Percentiles rank a stretch among this genome's conserved stretches.
These are phyloP conservation scores for Agrypnus murinus DNA, from an alignment of 2,888 invertebrate genomes.

Conservation along the genomic window DNA sequence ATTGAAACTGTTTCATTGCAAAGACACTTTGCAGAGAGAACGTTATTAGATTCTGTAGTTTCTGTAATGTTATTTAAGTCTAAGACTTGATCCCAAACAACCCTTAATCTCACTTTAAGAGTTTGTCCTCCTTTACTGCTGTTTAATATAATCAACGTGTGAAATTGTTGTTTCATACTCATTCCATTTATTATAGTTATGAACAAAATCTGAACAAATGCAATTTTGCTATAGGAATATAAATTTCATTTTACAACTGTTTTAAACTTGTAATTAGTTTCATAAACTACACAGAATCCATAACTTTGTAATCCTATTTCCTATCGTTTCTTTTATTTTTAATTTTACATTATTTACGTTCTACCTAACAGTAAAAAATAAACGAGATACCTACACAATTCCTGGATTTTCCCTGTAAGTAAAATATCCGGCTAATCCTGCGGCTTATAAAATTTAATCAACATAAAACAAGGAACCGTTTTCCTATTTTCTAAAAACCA, in stretches of 20 bases:
- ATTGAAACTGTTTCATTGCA: too few species aligned
- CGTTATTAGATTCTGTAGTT: too few species aligned
- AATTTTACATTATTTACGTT: too few species aligned
- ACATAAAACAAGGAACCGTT: slow-evolving; percentile 31
- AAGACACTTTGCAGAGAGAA: too few species aligned
- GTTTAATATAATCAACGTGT: slow-evolving; percentile 2
- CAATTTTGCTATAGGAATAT: too few species aligned
- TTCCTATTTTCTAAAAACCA: slow-evolving; percentile 27
- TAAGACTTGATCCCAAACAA: slow-evolving; percentile 2
- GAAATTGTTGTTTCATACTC: background rate
- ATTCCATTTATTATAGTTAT: background rate
- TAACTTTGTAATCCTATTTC: too few species aligned
- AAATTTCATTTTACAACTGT: too few species aligned
- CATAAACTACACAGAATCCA: too few species aligned
- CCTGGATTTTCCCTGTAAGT: background rate
- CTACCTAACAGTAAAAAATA: too few species aligned
- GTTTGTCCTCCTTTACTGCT: slow-evolving; percentile 8
- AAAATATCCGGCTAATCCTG: slow-evolving; percentile 7
- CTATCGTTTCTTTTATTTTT: too few species aligned
- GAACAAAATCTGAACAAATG: background rate
- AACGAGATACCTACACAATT: background rate
- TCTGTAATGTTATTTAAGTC: slow-evolving; percentile 6
- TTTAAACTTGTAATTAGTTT: too few species aligned
- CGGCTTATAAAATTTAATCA: slow-evolving; percentile 39
- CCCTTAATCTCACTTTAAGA: slow-evolving; percentile 22